A percentile compares a stretch with the other conserved stretches of the same genome.
Evolutionary conservation across 2,113 vertebrate species (phyloP).

Genomic region (Aphelocoma coerulescens): DNA sequence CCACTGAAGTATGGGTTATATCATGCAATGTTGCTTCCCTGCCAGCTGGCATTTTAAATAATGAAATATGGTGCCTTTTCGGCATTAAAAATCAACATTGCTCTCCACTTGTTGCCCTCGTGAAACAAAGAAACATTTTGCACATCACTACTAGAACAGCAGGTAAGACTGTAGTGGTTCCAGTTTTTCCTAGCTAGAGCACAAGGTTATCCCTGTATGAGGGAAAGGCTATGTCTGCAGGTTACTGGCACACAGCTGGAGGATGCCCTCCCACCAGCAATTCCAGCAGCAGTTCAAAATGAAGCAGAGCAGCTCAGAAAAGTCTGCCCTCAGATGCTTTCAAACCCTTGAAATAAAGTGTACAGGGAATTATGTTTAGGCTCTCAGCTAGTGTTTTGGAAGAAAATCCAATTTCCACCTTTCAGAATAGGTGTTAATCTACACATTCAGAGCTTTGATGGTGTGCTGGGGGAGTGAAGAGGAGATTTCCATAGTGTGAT

Average conservation of each 20-base stretch:
- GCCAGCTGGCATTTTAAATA: background rate
- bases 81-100: background rate
- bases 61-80: background rate
- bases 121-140: background rate
- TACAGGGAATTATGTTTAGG: background rate
- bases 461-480: background rate
- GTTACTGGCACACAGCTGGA: background rate
- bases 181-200: background rate
- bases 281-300: background rate
- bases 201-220: accelerated
- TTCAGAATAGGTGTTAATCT: background rate
- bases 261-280: background rate
- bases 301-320: background rate
- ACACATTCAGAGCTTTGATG: background rate
- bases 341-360: background rate
- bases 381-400: background rate
- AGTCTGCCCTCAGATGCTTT: background rate
- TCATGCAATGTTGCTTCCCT: background rate
- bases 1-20: background rate
- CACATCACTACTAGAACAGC: background rate
- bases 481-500: background rate
- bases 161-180: background rate
- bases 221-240: background rate
- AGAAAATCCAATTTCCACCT: conserved; percentile 39
- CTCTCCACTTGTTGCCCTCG: background rate